These are phyloP conservation scores for Tetragonula clypearis DNA, from an alignment of 1,140 invertebrate species.

Conservation along the genomic window DNA sequence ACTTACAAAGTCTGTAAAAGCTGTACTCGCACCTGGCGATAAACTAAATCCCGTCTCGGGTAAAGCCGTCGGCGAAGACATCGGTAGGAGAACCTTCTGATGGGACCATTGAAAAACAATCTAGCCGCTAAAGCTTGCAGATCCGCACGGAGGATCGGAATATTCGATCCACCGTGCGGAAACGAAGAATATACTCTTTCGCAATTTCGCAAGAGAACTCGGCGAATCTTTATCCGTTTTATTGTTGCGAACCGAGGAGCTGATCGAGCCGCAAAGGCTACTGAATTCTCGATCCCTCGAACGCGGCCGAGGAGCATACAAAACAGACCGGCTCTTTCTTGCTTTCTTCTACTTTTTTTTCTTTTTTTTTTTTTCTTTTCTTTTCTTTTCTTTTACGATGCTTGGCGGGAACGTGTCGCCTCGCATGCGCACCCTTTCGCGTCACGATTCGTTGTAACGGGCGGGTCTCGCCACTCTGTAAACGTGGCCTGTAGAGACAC, in stretches of 20 bases:
- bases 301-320: conserved; percentile 25
- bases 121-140: background rate
- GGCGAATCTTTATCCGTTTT: background rate
- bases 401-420: background rate
- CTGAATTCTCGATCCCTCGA: conserved; percentile 25
- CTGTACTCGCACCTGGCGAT: background rate
- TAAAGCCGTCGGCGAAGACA: background rate
- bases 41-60: background rate
- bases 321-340: background rate
- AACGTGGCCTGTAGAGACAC: conserved; percentile 9
- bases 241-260: too few relatives aligned
- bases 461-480: background rate
- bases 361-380: too few relatives aligned
- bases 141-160: background rate
- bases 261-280: background rate
- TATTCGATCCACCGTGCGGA: background rate
- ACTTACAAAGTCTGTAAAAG: background rate
- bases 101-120: background rate
- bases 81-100: background rate
- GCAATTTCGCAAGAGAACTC: background rate
- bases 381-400: conserved; percentile 38
- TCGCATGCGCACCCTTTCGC: conserved; percentile 27
- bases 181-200: background rate
- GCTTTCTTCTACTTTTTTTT: too few relatives aligned
- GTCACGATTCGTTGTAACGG: conserved; percentile 48